Evolutionary conservation across 1,140 invertebrate genomes (phyloP), one percentile per base, ranked within the genome.

Genomic region (Zaprionus tsacasi): DNA sequence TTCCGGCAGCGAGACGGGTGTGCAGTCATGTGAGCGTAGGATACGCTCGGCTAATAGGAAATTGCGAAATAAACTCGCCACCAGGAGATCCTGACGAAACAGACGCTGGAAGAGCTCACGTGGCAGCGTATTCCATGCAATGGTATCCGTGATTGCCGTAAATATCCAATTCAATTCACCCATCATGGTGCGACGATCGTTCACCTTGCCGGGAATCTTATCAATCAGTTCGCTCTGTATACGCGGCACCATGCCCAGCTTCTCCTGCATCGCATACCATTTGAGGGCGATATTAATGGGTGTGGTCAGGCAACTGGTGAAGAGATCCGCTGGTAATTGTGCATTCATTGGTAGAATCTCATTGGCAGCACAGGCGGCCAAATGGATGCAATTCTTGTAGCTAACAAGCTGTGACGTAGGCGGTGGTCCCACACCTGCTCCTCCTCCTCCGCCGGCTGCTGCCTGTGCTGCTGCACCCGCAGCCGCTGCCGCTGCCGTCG

Each of bases 81-180:
- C 98, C n/a, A 99, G 94, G 63, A 99, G 94, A 93, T 99, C 99
- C 93, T 99, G 98, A 7, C 99, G 95, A 93, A 99, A 99, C 65
- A 99, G 93, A 92, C 97, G 98, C 93, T 99, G 98, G 93, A 99
- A 99, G 72, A 98, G 94, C 87, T 99, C 98, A 94, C 94, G 78
- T 13, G 98, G 97, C 70, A 99, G 94, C 48, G 96, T 97, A 92
- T 99, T 99, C 99, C 99, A 99, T 0, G 99, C 99, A 91, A 99
- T 99, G n/a, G 99, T 99, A 93, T 99, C 99, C 3, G 99, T 99
- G 63, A 99, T 99, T 7, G 99, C 99, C 38, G 99, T 99, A 93
- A 99, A 99, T 91, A 99, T 99, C 99, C 99, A 99, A 94, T 99
- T 99, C 48, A 99, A 94, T 94, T 99, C 99, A 61, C 99, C 99